These are phyloP conservation scores for Phylloscopus collybita DNA, from an alignment of 2,797 vertebrate species.

Conservation along the genomic window DNA sequence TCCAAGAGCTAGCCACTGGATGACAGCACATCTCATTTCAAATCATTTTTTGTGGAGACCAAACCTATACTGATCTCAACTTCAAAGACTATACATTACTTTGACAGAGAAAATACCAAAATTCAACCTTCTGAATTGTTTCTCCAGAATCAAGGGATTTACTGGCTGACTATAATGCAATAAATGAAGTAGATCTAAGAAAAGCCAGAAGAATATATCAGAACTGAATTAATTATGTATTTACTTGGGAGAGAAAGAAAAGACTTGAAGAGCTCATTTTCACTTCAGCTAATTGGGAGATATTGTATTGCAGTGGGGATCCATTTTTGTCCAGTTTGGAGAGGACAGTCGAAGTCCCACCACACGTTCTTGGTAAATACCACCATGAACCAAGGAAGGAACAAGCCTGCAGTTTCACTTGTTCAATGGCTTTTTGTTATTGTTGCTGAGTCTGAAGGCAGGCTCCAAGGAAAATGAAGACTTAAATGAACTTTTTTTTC, in stretches of 20 bases:
- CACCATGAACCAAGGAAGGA: neutral
- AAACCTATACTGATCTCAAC: neutral
- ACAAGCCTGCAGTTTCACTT: neutral
- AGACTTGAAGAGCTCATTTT: conserved; percentile 2
- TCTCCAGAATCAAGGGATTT: neutral
- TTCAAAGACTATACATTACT: neutral
- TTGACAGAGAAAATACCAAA: neutral
- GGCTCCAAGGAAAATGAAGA: neutral
- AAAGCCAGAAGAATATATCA: neutral
- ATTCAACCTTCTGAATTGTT: neutral
- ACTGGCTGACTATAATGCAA: neutral
- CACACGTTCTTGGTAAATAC: neutral
- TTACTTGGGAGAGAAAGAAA: conserved; percentile 24
- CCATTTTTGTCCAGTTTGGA: neutral
- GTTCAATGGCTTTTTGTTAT: neutral
- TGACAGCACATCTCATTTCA: neutral
- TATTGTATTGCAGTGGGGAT: neutral
- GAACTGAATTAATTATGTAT: neutral
- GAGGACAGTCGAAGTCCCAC: neutral
- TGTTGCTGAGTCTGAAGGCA: neutral
- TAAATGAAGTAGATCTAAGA: neutral
- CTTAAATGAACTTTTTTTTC: neutral
- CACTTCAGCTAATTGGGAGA: neutral
- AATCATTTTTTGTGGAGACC: neutral
- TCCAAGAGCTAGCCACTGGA: neutral